A percentile compares a stretch with the other conserved stretches of the same genome.
Conservation (phyloP, 2,888 invertebrate genomes). For the Willowsia nigromaculata region DNA sequence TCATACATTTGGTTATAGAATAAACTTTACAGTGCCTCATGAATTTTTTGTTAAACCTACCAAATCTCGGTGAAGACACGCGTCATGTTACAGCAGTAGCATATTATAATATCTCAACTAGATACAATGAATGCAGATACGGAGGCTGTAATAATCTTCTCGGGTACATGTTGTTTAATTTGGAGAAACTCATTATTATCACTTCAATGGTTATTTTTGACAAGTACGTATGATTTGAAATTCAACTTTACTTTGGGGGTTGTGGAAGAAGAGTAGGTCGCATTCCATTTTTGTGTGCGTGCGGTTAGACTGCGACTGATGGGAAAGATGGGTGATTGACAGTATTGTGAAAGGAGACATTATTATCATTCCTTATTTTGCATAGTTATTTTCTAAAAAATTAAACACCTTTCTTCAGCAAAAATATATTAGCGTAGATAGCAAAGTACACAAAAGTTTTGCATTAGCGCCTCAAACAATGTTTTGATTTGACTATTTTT, state of each 20-base stretch:
- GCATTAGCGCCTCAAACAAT: background rate
- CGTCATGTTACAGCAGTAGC: background rate
- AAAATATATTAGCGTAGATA: background rate
- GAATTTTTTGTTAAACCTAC: too few species aligned
- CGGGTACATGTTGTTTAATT: constrained; percentile 56
- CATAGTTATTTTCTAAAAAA: constrained; percentile 17
- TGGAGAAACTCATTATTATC: constrained; percentile 64
- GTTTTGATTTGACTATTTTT: background rate
- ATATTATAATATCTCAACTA: background rate
- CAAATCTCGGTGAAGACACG: background rate
- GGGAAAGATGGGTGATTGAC: constrained; percentile 65
- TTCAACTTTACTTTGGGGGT: background rate
- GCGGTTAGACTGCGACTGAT: constrained; percentile 32
- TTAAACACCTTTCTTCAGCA: background rate
- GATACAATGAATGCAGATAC: background rate
- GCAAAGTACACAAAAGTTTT: background rate
- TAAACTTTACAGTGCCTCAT: too few species aligned
- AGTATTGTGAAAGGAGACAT: constrained; percentile 61
- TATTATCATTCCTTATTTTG: constrained; percentile 42
- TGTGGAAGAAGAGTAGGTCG: constrained; percentile 57
- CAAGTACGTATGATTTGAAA: background rate
- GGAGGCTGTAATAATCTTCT: background rate
- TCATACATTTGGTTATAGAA: too few species aligned
- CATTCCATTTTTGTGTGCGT: constrained; percentile 63
- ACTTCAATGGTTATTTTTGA: constrained; percentile 26